Evolutionary conservation across 2,113 vertebrate genomes (phyloP).

Genomic region (Elephas maximus): DNA sequence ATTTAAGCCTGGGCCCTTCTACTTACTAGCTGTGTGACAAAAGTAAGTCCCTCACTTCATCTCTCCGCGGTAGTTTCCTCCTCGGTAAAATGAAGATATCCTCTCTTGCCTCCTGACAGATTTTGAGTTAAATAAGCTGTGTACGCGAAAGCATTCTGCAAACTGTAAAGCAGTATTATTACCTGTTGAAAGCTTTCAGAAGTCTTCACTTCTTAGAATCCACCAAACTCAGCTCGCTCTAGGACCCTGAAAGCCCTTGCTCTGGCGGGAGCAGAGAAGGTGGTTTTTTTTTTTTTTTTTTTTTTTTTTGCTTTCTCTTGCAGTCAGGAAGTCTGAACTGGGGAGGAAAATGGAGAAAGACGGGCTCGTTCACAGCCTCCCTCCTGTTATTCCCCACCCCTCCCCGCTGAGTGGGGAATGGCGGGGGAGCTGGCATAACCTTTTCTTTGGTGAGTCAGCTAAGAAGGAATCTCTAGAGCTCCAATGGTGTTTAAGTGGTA

Average conservation of each 20-base stretch:
- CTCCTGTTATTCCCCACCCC: neutral
- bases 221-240: conserved; percentile 53
- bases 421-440: neutral
- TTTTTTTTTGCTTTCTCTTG: neutral
- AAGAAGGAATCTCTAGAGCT: conserved; percentile 43
- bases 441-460: conserved; percentile 69
- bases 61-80: neutral
- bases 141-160: neutral
- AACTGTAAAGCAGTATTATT: neutral
- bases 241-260: conserved; percentile 44
- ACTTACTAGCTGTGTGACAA: neutral
- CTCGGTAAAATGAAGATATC: neutral
- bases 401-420: conserved; percentile 4
- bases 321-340: neutral
- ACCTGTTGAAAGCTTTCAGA: neutral
- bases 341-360: conserved; percentile 50
- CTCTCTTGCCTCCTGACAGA: neutral
- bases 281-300: conserved; percentile 44
- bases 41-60: neutral
- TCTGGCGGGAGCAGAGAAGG: conserved; percentile 49
- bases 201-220: neutral
- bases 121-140: neutral
- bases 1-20: neutral
- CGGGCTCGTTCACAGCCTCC: neutral
- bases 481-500: conserved; percentile 10